Evolutionary conservation across 37 sponge, comb jelly and placozoan species (phyloP), one percentile per base, ranked within the genome.

Genomic region (Oopsacas minuta): DNA sequence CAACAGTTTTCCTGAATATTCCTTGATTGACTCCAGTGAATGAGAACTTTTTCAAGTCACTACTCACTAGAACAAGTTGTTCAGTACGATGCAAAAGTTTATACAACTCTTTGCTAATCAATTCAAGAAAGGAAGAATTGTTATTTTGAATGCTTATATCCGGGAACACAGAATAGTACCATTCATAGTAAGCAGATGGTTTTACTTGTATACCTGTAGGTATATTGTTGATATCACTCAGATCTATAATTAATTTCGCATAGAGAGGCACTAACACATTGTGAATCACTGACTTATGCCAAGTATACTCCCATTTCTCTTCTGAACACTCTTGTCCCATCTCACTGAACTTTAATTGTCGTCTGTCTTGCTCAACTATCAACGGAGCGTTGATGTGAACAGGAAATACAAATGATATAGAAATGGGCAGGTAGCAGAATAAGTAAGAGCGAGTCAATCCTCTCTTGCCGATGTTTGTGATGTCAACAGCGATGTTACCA

Each of bases 331-430:
- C 49, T 42, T 42, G 49, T 42, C 49, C 49, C 49, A 17, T 61
- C 30, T 61, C 75, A 12, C 75, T 61, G 30, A 61, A 61, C 75
- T 61, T 61, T 12, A 61, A 61, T 5, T 32, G 28, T 20, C 30
- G 75, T n/a, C 75, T 61, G 75, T 61, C 32, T 61, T 25, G 75
- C 32, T 61, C 75, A n/a, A 61, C 75, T 32, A 61, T 61, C 7
- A 61, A n/a, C 20, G 75, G 75, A 25, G 75, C 75, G 75, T 61
- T 61, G 75, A 61, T 61, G 75, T 61, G 75, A 25, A 61, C 28
- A 7, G 75, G 75, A 34, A 61, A 61, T 32, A 32, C 28, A n/a
- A 61, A 61, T 12, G 75, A 61, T 32, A 34, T 61, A 32, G 32
- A 25, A 20, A 61, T 61, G 7, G 75, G 75, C 28, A 61, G 75